Base-by-base conservation (phyloP, 1,140 invertebrate species). In the Schmidtea mediterranea region DNA sequence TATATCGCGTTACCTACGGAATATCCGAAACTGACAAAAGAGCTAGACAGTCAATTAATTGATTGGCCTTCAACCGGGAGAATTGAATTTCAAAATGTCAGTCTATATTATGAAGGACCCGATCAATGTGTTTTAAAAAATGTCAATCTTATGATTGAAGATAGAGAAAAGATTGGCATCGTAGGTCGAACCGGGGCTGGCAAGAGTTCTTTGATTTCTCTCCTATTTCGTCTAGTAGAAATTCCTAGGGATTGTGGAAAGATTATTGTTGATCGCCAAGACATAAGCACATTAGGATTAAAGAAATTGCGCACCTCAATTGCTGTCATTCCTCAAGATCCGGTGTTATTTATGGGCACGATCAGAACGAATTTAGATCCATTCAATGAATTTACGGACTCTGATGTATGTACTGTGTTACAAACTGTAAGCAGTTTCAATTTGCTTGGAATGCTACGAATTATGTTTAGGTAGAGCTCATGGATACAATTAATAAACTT, bases 191-290 rank as follows among this genome's bases (percentile, higher is more conserved):
- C 65, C 1, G 65, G 64, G 36, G 63, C 46, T 71, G 71, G 72
- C 12, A 73, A 74, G 52, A 69, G 65, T 1, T 71, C 70, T 3
- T 49, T 73, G 13, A 71, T 69, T 13, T 58, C 72, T 22, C 65
- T 63, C 12, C 55, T 73, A 3, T 74, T 73, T 51, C 58, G 72
- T 48, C 56, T 74, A 45, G 62, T 72, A 16, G 72, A 74, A 56
- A 53, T 67, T 13, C n/a, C n/a, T n/a, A n/a, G n/a, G n/a, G 52
- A 53, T 1, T 53, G 53, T 15, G 64, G 64, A 1, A 53, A 55
- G n/a, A 63, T 66, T 22, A 48, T 52, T 9, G 59, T 66, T 21
- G 64, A 65, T 52, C 54, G 52, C 16, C 21, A 57, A 13, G 58
- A 62, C 43, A 60, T 65, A 19, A 52, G 51, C 18, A 52, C 48